Base-by-base conservation (phyloP, 2,888 invertebrate species). In the Eulithis testata region DNA sequence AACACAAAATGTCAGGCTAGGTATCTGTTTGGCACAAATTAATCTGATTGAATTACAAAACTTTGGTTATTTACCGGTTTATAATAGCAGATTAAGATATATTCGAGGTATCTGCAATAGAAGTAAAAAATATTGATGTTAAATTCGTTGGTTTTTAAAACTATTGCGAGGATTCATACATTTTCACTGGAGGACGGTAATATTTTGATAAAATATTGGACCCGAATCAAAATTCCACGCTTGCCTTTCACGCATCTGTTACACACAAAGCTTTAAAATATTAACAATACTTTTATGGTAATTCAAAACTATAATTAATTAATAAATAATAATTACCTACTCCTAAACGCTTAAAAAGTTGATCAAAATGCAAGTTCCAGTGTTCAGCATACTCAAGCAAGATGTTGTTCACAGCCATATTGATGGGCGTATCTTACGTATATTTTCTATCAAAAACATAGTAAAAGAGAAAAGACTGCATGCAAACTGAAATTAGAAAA, bases 251-350 rank as follows among this genome's bases (percentile, higher is more conserved):
- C 76, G 72, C 88, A 70, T 88, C 85, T 51, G 14, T 75, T 78
- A 79, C 78, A 82, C 78, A 74, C 79, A 84, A 86, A 87, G 79
- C 85, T 83, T 77, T 79, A 82, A 81, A 79, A 79, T 79, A 83
- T 82, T 74, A 83, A 88, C 85, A 91, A 91, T 91, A 91, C 91
- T 91, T 88, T 80, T 85, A 87, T 87, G 90, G 88, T 91, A 89
- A 79, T 82, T 81, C 79, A 72, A 77, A 76, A 74, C 71, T 78
- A 78, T 80, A 79, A 77, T 75, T 80, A 78, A 75, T 78, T 77
- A 78, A 77, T 82, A 79, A 76, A 78, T 81, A 80, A 72, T 79
- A 78, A 80, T 68, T 72, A 76, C 21, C 21, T 21, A 21, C 70
- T 69, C 58, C 61, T 72, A 74, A 71, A 70, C 73, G 75, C 68